Conservation (phyloP, 1,140 invertebrate species). For the Ostrea denselamellosa region DNA sequence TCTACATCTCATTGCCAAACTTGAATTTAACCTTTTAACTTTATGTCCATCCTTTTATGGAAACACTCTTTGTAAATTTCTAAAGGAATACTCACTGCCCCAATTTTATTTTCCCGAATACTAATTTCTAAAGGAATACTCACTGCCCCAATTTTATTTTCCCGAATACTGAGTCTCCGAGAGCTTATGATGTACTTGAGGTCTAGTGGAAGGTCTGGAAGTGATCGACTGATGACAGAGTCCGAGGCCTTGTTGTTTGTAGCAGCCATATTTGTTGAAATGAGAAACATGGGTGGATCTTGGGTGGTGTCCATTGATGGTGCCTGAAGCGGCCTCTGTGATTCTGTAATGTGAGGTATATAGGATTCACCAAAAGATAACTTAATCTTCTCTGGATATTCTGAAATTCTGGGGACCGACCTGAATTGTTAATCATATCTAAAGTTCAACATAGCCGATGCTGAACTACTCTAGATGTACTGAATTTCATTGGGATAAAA, state of each 20-base stretch:
- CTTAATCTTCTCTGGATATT: no score
- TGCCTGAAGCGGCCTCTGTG: not conserved
- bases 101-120: constrained; percentile 9
- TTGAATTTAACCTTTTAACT: not conserved
- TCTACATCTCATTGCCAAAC: no score
- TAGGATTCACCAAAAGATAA: no score
- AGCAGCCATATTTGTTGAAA: not conserved
- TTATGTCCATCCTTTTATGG: not conserved
- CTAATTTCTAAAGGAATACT: not conserved
- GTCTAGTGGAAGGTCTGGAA: constrained; percentile 19
- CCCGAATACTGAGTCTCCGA: not conserved
- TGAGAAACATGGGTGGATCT: not conserved
- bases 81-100: not conserved
- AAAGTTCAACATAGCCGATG: no score
- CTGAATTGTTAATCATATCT: no score
- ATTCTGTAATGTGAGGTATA: not conserved
- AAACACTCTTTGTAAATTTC: not conserved
- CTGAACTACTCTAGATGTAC: no score
- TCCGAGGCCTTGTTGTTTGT: not conserved
- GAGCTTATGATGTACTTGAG: constrained; percentile 13
- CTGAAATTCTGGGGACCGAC: no score
- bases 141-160: constrained; percentile 14
- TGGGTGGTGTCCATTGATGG: not conserved
- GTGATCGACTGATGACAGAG: not conserved
- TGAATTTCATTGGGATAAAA: no score